Evolutionary conservation across 2,888 invertebrate genomes (phyloP), one percentile per base, ranked within the genome.

Genomic region (Drosophila algonquin): DNA sequence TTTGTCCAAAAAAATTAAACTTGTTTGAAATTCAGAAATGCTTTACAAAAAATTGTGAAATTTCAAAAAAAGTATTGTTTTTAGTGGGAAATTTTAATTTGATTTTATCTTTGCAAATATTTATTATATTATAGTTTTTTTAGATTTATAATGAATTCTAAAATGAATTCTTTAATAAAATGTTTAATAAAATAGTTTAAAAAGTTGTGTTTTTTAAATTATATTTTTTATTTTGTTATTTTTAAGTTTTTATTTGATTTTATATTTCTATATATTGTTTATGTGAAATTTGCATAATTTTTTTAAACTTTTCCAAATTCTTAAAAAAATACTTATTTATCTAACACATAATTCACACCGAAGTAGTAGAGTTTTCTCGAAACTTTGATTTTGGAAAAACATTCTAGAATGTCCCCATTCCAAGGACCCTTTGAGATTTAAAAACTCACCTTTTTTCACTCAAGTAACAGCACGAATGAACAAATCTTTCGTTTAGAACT

Each of bases 401-500:
- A 21, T 45, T 48, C 14, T 14, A 16, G 21, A 67, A 46, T 21
- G 51, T 68, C 30, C 56, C 68, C 46, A 18, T 4, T 2, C 3
- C 10, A 46, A 68, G 67, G 69, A 68, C 14, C 16, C n/a, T 30
- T 50, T 6, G 14, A 10, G 12, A 10, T 24, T 16, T 30, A 27
- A 48, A 27, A 46, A 89, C 87, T 88, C 87, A 88, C 87, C 87
- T 88, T 84, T 40, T 77, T 57, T 81, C 78, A 81, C 83, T 75
- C 73, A 82, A 77, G 76, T 68, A 80, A 82, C 80, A 73, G 57
- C 75, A 69, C 77, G 50, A 40, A 40, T n/a, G 54, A 68, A 60
- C 63, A 58, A 44, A 52, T 65, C 73, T 71, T 76, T 30, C 60
- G 52, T 30, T 67, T 70, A 73, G 81, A 81, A 78, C 50, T 71